Evolutionary conservation across 1,140 invertebrate genomes (phyloP).

Genomic region (Notospermus geniculatus): DNA sequence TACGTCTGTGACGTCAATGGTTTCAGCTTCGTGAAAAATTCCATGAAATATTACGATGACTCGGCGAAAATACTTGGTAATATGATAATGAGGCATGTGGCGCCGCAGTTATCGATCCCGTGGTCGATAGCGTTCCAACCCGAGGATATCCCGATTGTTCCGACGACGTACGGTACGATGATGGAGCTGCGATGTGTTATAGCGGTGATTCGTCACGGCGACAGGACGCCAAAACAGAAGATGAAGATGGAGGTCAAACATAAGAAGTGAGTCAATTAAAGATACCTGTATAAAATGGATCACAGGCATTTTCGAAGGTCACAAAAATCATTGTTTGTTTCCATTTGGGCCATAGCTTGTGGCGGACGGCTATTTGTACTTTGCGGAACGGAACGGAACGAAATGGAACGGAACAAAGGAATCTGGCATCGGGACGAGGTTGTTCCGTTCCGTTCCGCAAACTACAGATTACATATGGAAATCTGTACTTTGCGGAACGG

Average conservation of each 20-base stretch:
- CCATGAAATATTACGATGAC: conserved; percentile 99
- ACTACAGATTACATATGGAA: too few species aligned
- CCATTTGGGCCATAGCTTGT: too few species aligned
- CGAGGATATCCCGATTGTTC: conserved; percentile 98
- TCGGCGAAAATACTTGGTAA: conserved; percentile 94
- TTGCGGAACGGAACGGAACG: too few species aligned
- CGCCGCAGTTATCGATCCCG: conserved; percentile 92
- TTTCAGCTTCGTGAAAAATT: conserved; percentile 99
- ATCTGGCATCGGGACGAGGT: too few species aligned
- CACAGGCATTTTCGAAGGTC: too few species aligned
- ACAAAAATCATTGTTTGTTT: too few species aligned
- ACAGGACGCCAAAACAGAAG: conserved; percentile 99
- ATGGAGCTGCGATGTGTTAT: conserved; percentile 99
- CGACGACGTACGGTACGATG: conserved; percentile 98
- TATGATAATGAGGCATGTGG: conserved; percentile 87
- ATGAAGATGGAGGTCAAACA: conserved; percentile 99
- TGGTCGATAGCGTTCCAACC: conserved; percentile 95
- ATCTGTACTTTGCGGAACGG: too few species aligned
- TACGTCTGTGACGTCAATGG: conserved; percentile 99
- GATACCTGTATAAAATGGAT: too few species aligned
- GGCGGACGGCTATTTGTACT: too few species aligned
- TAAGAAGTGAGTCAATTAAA: conserved; percentile 73
- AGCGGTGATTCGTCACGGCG: conserved; percentile 97
- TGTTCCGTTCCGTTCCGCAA: too few species aligned
- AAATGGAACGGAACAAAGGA: too few species aligned